Base-by-base conservation (phyloP, 2,797 vertebrate species). In the Parauchenoglanis ngamensis region DNA sequence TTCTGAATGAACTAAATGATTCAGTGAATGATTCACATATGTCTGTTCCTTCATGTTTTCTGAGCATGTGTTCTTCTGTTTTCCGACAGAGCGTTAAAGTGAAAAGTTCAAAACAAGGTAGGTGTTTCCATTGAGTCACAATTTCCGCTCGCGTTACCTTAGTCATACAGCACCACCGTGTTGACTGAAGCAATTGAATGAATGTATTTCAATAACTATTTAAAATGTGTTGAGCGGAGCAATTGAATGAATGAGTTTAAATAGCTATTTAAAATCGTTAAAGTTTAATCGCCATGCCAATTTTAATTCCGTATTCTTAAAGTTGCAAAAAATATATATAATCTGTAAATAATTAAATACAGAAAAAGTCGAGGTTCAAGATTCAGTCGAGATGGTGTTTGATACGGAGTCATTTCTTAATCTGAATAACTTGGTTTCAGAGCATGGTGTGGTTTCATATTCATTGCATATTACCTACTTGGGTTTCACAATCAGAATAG, bases 61-160 rank as follows among this genome's bases (percentile, higher is more conserved):
- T 82, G 79, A 70, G 89, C 21, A 54, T 86, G 35, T 87, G 35
- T 52, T 56, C 67, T 90, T 2, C 46, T 72, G 61, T 89, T 68
- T 90, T 86, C 83, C 76, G 19, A 35, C 89, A 96, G 96, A 96
- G 95, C 65, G 95, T 95, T 89, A 94, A 93, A 89, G 84, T 88
- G 68, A 95, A 93, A 88, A 77, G 90, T 90, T 93, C 93, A 89
- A 92, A 63, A 82, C 89, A 89, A 91, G 95, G 95, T 96, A 90
- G 92, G 93, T 8, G 4, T 46, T 46, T 75, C 57, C 87, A 73
- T 17, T 75, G 82, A 83, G 46, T 76, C 67, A 63, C 68, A 52
- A 61, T 49, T 82, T 70, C 83, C 61, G 12, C 8, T 70, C 11
- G 21, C 11, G 15, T 46, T 1, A 56, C 0, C 56, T 40, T 31